Percentiles rank a stretch among this genome's conserved stretches.
Conservation (phyloP, 2,888 invertebrate genomes). For the Cataglyphis cursor region DNA sequence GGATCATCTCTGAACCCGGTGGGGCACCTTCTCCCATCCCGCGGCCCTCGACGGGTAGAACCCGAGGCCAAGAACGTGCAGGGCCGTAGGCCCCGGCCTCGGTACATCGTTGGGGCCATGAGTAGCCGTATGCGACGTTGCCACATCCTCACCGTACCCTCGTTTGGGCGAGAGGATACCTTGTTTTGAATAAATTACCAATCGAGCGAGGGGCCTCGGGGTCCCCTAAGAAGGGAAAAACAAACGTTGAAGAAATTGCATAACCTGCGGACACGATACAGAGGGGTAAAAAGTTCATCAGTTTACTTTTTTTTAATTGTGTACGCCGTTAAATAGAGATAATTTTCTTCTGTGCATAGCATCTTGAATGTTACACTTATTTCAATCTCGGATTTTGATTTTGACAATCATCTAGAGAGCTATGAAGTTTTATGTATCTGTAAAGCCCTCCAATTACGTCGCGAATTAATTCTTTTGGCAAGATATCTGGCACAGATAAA, state of each 20-base stretch:
- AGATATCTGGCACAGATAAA: constrained; percentile 30
- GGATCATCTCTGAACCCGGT: constrained; percentile 61
- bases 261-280: background rate
- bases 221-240: background rate
- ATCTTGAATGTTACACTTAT: background rate
- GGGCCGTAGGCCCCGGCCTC: constrained; percentile 78
- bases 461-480: constrained; percentile 14
- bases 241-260: background rate
- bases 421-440: background rate
- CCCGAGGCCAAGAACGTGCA: constrained; percentile 82
- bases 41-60: constrained; percentile 63
- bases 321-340: background rate
- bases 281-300: background rate
- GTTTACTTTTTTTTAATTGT: background rate
- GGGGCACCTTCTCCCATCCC: constrained; percentile 69
- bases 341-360: background rate
- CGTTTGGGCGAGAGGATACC: constrained; percentile 68
- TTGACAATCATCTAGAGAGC: background rate
- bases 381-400: background rate
- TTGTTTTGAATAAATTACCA: constrained; percentile 81
- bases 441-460: background rate
- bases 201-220: constrained; percentile 5
- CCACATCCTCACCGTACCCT: constrained; percentile 76
- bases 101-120: constrained; percentile 70
- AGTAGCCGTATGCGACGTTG: constrained; percentile 81